Percentiles rank a stretch among this genome's conserved stretches.
Conservation (phyloP, 2,113 vertebrate species). For the Pteronura brasiliensis region DNA sequence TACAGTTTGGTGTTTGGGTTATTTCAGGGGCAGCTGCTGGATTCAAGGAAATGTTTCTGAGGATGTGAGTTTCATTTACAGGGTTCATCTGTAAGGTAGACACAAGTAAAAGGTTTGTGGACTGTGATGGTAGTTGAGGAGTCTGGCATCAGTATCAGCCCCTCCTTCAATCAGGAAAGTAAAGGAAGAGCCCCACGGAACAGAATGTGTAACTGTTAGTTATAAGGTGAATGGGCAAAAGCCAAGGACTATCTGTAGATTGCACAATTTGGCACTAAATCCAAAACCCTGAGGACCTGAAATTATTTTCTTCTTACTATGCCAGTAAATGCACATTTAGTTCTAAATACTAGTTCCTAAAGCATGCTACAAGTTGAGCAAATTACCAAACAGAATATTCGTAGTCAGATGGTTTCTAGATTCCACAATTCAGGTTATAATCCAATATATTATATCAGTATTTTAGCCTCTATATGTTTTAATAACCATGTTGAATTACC, state of each 20-base stretch:
- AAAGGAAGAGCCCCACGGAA: neutral
- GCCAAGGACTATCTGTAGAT: neutral
- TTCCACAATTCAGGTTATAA: neutral
- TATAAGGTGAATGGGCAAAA: neutral
- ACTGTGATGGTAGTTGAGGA: neutral
- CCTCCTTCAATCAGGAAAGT: neutral
- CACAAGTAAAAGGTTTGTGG: neutral
- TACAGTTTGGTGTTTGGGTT: neutral
- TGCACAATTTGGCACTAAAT: neutral
- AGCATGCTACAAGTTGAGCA: conserved; percentile 15
- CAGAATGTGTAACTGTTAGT: neutral
- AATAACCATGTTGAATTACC: conserved; percentile 72
- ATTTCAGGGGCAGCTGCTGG: neutral
- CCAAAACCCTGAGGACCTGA: conserved; percentile 54
- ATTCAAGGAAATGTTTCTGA: neutral
- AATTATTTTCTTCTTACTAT: conserved; percentile 67
- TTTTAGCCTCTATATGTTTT: conserved; percentile 58
- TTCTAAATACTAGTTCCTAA: conserved; percentile 63
- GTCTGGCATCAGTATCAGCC: neutral
- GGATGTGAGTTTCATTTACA: neutral
- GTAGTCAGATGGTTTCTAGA: conserved; percentile 44
- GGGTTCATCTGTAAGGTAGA: neutral
- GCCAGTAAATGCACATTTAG: conserved; percentile 51
- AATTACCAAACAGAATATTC: conserved; percentile 34
- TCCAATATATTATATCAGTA: conserved; percentile 4